Conservation (phyloP, 2,888 invertebrate genomes). For the Amiota communis region DNA sequence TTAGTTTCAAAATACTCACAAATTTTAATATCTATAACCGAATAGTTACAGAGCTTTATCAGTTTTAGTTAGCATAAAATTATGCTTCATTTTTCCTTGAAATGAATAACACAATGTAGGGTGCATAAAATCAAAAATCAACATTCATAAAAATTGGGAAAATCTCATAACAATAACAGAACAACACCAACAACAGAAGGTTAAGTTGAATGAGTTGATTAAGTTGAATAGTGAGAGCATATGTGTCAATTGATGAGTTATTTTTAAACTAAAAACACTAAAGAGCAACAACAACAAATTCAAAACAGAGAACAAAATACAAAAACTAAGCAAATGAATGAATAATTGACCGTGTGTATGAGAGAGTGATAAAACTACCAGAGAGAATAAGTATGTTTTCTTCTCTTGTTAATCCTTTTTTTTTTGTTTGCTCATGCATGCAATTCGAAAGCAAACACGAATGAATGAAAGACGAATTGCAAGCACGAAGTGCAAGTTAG, state of each 20-base stretch:
- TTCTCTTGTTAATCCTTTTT: too few species aligned
- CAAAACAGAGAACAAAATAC: conserved; percentile 5
- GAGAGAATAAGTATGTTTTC: conserved; percentile 32
- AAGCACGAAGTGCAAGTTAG: conserved; percentile 42
- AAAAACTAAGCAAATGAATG: neutral
- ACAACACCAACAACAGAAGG: neutral
- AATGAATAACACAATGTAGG: neutral
- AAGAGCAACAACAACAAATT: neutral
- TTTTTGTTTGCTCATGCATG: too few species aligned
- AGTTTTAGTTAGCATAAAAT: too few species aligned
- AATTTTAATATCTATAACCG: too few species aligned
- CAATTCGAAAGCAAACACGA: conserved; percentile 10
- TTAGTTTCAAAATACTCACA: too few species aligned
- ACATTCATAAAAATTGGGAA: neutral
- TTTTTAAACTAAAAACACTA: neutral
- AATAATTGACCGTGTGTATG: conserved; percentile 31
- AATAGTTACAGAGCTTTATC: too few species aligned
- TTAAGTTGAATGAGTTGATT: neutral
- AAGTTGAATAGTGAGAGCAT: neutral
- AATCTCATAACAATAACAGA: too few species aligned
- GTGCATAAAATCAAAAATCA: neutral
- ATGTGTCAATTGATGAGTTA: neutral
- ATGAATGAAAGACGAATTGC: conserved; percentile 7
- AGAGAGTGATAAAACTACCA: conserved; percentile 34
- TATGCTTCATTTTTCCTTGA: too few species aligned